These are phyloP conservation scores for Chymomyza fuscimana DNA, from an alignment of 2,888 invertebrate species.

Conservation along the genomic window DNA sequence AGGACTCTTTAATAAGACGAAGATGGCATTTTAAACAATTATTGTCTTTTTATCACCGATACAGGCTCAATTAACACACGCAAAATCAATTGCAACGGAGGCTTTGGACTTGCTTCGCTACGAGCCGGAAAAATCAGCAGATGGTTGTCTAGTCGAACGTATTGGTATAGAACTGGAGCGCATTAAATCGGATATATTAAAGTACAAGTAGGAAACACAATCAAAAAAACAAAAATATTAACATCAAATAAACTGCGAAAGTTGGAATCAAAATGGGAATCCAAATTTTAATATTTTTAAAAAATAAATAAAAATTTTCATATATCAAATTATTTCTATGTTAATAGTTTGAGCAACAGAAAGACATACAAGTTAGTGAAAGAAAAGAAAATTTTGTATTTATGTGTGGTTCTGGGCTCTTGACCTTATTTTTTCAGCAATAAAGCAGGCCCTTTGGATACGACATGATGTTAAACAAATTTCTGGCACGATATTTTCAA, in stretches of 20 bases:
- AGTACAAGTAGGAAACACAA: constrained; percentile 44
- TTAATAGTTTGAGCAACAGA: too few relatives aligned
- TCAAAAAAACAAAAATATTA: not conserved
- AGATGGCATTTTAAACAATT: not conserved
- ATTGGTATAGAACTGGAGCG: constrained; percentile 69
- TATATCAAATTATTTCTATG: too few relatives aligned
- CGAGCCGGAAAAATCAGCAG: constrained; percentile 87
- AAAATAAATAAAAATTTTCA: too few relatives aligned
- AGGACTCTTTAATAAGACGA: not conserved
- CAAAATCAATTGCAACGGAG: constrained; percentile 82
- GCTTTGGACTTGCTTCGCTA: constrained; percentile 84
- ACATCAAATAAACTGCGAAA: not conserved
- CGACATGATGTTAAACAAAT: too few relatives aligned
- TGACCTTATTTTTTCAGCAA: too few relatives aligned
- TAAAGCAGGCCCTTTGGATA: too few relatives aligned
- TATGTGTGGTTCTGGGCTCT: too few relatives aligned
- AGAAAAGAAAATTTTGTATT: too few relatives aligned
- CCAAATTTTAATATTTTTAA: too few relatives aligned
- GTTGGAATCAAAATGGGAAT: too few relatives aligned
- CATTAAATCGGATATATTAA: constrained; percentile 67
- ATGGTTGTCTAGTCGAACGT: constrained; percentile 81
- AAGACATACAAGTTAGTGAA: too few relatives aligned
- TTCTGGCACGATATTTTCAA: too few relatives aligned
- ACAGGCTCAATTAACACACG: constrained; percentile 79
- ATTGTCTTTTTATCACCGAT: not conserved